Conservation (phyloP, 2,797 vertebrate genomes). For the Falco peregrinus region DNA sequence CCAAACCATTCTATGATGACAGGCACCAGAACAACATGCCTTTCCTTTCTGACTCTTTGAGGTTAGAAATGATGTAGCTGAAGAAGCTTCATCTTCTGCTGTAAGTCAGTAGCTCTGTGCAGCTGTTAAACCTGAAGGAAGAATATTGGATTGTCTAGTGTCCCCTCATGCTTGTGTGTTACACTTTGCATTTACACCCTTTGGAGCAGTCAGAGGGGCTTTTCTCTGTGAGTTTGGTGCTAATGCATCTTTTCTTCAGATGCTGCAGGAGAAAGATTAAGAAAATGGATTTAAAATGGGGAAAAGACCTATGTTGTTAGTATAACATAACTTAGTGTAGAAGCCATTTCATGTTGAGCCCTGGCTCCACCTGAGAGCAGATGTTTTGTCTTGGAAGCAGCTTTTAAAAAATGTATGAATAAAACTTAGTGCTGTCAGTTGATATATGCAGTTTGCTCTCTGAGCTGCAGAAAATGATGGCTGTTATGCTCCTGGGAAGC, state of each 20-base stretch:
- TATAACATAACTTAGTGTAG: not conserved
- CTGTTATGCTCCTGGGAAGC: not conserved
- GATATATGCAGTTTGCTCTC: not conserved
- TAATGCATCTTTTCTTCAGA: not conserved
- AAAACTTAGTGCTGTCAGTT: not conserved
- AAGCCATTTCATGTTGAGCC: not conserved
- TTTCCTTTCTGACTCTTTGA: not conserved
- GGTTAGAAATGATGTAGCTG: not conserved
- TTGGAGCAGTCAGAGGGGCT: not conserved
- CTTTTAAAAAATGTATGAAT: not conserved
- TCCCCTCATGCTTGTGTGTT: not conserved
- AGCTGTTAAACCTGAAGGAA: not conserved
- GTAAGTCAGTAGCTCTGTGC: not conserved
- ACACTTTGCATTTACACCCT: not conserved
- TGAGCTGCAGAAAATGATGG: not conserved
- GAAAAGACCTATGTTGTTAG: too few species aligned
- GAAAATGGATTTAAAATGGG: too few species aligned
- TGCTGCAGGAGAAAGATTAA: not conserved
- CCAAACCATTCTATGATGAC: not conserved
- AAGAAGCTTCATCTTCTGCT: not conserved
- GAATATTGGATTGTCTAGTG: not conserved
- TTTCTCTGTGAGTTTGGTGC: not conserved
- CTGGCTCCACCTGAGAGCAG: slow-evolving; percentile 1
- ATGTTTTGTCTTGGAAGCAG: slow-evolving; percentile 21
- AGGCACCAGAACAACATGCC: not conserved